Evolutionary conservation across 2,888 invertebrate species (phyloP).

Genomic region (Orthosia gothica): DNA sequence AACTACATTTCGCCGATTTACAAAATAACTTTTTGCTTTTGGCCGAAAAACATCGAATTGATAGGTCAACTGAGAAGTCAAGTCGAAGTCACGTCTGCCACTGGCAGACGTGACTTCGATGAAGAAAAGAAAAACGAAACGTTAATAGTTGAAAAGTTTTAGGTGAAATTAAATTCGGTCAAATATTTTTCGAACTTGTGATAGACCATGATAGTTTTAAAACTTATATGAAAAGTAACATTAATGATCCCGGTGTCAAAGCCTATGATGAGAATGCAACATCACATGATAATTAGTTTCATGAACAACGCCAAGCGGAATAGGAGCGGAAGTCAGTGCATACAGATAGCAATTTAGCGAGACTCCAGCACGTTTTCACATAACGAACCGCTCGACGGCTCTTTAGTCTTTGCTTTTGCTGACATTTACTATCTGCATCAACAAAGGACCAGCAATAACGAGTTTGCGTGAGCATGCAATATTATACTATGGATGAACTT

Average conservation of each 20-base stretch:
- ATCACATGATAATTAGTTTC: conserved; percentile 29
- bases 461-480: conserved; percentile 37
- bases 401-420: conserved; percentile 62
- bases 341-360: conserved; percentile 57
- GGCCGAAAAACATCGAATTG: too few species aligned
- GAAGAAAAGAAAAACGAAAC: too few species aligned
- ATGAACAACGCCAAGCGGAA: conserved; percentile 17
- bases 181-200: too few species aligned
- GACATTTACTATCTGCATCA: conserved; percentile 58
- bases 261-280: background rate
- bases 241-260: conserved; percentile 9
- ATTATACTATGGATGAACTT: conserved; percentile 31
- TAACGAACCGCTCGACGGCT: conserved; percentile 60
- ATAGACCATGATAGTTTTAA: too few species aligned
- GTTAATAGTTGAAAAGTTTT: too few species aligned
- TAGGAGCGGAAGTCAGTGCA: conserved; percentile 37
- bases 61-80: too few species aligned
- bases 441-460: conserved; percentile 60
- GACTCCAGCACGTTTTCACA: conserved; percentile 52
- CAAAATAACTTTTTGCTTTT: too few species aligned
- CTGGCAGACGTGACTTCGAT: too few species aligned
- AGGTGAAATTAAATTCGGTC: too few species aligned
- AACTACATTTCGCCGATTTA: too few species aligned
- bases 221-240: too few species aligned
- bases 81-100: too few species aligned